Conservation (phyloP, 30 jellyfish, hydroid and myxozoan species). For the Turritopsis rubra region DNA sequence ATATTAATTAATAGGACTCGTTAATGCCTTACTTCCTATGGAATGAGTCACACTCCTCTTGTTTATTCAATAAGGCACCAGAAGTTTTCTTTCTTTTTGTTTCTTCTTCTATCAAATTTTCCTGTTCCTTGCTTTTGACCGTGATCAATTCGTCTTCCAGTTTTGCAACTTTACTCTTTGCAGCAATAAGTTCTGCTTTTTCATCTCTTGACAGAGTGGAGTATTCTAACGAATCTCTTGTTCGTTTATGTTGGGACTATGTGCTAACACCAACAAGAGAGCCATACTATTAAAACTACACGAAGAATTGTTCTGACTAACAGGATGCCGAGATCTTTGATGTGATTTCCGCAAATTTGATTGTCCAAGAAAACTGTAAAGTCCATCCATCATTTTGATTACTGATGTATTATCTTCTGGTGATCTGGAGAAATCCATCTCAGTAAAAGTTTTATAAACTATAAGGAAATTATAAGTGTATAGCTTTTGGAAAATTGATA, state of each 20-base stretch:
- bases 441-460: no score
- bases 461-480: no score
- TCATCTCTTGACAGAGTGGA: constrained; percentile 4
- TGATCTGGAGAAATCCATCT: constrained; percentile 53
- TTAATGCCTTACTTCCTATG: constrained; percentile 13
- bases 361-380: constrained; percentile 20
- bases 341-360: background rate
- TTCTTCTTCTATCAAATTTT: constrained; percentile 12
- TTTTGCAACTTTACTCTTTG: constrained; percentile 8
- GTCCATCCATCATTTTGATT: constrained; percentile 41
- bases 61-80: background rate
- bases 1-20: no score
- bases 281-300: background rate
- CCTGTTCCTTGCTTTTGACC: background rate
- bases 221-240: background rate
- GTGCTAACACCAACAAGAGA: background rate
- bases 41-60: background rate
- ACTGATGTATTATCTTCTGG: constrained; percentile 73
- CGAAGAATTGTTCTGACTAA: background rate
- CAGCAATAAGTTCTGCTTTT: background rate
- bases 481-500: no score
- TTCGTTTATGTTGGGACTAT: background rate
- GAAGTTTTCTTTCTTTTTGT: background rate
- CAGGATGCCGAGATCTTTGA: background rate
- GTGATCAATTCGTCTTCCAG: constrained; percentile 10